A percentile compares a stretch with the other conserved stretches of the same genome.
These are phyloP conservation scores for Gallinago jamesoni DNA, from an alignment of 2,113 vertebrate species.

Conservation along the genomic window DNA sequence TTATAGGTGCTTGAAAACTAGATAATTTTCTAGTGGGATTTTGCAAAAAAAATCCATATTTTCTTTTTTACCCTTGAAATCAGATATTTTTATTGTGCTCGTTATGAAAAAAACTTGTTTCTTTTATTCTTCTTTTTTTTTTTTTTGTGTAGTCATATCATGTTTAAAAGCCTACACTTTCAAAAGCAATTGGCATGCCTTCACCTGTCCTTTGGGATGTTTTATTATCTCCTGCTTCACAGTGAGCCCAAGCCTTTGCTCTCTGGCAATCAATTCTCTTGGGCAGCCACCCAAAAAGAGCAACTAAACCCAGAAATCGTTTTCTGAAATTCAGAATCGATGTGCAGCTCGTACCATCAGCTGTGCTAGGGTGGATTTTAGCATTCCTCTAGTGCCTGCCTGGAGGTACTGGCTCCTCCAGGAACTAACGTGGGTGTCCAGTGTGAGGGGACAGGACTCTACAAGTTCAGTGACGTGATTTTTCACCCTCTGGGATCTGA, in stretches of 20 bases:
- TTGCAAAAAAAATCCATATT: not conserved
- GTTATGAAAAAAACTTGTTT: not conserved
- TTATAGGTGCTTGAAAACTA: not conserved
- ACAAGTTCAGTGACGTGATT: not conserved
- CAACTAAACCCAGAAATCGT: conserved; percentile 12
- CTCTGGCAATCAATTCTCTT: conserved; percentile 47
- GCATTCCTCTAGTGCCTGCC: not conserved
- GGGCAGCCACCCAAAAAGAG: conserved; percentile 56
- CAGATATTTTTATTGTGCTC: not conserved
- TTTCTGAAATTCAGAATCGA: not conserved
- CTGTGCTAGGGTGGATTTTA: not conserved
- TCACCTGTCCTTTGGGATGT: not conserved
- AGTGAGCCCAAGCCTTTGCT: conserved; percentile 20
- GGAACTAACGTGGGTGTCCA: not conserved
- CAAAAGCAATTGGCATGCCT: not conserved
- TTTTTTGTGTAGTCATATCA: not conserved
- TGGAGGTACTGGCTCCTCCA: not conserved
- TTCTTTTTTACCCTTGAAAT: not conserved
- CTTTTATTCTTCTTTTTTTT: not conserved
- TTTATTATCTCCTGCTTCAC: conserved; percentile 59
- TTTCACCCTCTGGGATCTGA: not conserved
- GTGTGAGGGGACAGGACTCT: not conserved
- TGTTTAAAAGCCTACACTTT: not conserved
- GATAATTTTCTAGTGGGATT: not conserved
- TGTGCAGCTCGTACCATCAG: not conserved